These are phyloP conservation scores for Scomber japonicus DNA, from an alignment of 2,113 vertebrate species.

Conservation along the genomic window DNA sequence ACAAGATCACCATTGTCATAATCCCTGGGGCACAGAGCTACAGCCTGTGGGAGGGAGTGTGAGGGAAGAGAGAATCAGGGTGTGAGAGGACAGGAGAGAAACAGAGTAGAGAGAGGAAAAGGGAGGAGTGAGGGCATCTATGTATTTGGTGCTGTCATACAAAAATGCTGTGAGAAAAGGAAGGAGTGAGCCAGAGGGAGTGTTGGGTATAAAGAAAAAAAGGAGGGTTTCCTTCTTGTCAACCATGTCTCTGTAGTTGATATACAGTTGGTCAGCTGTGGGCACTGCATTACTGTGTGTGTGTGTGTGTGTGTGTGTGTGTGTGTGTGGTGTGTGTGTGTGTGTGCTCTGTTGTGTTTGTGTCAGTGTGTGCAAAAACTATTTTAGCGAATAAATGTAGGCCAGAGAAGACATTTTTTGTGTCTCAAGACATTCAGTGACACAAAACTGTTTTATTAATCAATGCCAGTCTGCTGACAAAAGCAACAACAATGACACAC, in stretches of 20 bases:
- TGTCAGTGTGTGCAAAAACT: conserved; percentile 4
- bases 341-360: neutral
- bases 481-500: conserved; percentile 12
- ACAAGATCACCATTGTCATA: conserved; percentile 67
- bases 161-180: conserved; percentile 58
- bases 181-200: conserved; percentile 39
- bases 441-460: conserved; percentile 9
- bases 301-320: conserved; percentile 5
- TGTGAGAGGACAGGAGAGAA: conserved; percentile 14
- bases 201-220: conserved; percentile 25
- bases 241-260: conserved; percentile 48
- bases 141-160: conserved; percentile 56
- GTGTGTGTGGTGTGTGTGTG: conserved; percentile 8
- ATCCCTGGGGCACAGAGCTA: conserved; percentile 33
- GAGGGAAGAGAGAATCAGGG: conserved; percentile 13
- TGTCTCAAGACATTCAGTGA: conserved; percentile 12
- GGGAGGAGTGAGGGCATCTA: conserved; percentile 23
- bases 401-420: conserved; percentile 4
- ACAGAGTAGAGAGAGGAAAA: conserved; percentile 17
- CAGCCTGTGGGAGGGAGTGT: conserved; percentile 10
- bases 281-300: conserved; percentile 13
- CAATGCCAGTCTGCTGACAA: conserved; percentile 36
- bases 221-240: conserved; percentile 56
- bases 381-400: conserved; percentile 16
- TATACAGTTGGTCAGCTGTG: conserved; percentile 66